Evolutionary conservation across 2,113 vertebrate species (phyloP).

Genomic region (Urocolius indicus): DNA sequence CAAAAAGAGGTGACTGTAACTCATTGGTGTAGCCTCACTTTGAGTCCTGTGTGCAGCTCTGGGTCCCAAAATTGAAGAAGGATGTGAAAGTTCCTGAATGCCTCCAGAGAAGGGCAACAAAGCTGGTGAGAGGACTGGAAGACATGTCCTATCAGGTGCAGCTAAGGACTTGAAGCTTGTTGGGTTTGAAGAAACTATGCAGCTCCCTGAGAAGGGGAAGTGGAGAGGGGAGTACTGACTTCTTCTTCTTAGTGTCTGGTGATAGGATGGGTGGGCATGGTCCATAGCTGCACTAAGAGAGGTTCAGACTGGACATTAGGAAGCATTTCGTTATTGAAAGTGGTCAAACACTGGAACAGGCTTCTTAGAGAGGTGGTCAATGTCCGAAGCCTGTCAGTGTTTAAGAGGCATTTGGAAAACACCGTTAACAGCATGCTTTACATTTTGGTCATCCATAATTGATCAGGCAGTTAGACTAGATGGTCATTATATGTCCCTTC

Average conservation of each 20-base stretch:
- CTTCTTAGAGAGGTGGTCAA: background rate
- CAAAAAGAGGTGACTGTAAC: background rate
- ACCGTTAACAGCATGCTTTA: background rate
- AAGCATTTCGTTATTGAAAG: accelerated
- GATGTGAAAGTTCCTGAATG: background rate
- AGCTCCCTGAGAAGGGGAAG: background rate
- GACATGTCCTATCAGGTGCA: background rate
- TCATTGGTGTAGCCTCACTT: background rate
- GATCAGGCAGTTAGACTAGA: background rate
- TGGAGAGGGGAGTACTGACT: background rate
- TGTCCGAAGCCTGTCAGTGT: background rate
- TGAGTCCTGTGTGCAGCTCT: background rate
- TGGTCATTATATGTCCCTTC: background rate
- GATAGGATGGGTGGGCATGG: background rate
- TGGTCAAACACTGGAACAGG: background rate
- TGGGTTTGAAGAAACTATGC: background rate
- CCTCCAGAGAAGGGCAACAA: background rate
- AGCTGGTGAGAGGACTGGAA: background rate
- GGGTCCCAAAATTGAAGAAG: background rate
- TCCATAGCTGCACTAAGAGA: background rate
- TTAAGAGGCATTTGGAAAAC: background rate
- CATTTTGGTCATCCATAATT: background rate
- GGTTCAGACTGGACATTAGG: background rate
- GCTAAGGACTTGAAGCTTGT: background rate
- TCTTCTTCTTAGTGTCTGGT: background rate